Conservation (phyloP, 2,888 invertebrate genomes). For the Philereme transversata region DNA sequence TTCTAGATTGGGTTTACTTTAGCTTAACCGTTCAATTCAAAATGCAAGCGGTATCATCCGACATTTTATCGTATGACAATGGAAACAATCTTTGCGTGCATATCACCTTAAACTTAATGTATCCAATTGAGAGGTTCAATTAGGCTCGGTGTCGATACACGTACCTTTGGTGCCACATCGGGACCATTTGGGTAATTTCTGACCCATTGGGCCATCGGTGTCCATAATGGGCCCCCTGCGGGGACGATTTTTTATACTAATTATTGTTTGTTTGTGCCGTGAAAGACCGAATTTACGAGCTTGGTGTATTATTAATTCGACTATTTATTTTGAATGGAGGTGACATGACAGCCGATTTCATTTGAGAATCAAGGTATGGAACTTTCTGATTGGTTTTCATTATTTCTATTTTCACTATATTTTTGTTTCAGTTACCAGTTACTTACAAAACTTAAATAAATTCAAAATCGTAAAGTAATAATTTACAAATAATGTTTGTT, state of each 20-base stretch:
- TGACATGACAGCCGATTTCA: constrained; percentile 3
- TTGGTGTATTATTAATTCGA: constrained; percentile 29
- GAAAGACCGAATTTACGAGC: constrained; percentile 30
- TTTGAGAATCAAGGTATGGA: not conserved
- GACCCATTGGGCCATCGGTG: constrained; percentile 25
- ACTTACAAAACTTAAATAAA: no score
- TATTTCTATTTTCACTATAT: not conserved
- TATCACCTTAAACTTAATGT: constrained; percentile 47
- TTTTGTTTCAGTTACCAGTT: no score
- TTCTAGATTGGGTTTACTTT: no score
- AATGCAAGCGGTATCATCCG: not conserved
- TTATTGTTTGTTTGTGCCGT: constrained; percentile 51
- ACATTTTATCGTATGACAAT: constrained; percentile 27
- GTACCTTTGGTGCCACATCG: constrained; percentile 29
- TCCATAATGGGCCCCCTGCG: constrained; percentile 42
- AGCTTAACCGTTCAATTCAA: no score
- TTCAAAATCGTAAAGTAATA: no score
- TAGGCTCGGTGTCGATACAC: constrained; percentile 49
- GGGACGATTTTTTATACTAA: constrained; percentile 48
- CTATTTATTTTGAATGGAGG: constrained; percentile 20
- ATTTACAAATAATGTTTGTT: no score
- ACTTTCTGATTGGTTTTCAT: constrained; percentile 22
- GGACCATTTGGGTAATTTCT: constrained; percentile 24
- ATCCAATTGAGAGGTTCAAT: constrained; percentile 58
- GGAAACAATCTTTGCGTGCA: constrained; percentile 42